Evolutionary conservation across 2,797 vertebrate species (phyloP).

Genomic region (Valencia hispanica): DNA sequence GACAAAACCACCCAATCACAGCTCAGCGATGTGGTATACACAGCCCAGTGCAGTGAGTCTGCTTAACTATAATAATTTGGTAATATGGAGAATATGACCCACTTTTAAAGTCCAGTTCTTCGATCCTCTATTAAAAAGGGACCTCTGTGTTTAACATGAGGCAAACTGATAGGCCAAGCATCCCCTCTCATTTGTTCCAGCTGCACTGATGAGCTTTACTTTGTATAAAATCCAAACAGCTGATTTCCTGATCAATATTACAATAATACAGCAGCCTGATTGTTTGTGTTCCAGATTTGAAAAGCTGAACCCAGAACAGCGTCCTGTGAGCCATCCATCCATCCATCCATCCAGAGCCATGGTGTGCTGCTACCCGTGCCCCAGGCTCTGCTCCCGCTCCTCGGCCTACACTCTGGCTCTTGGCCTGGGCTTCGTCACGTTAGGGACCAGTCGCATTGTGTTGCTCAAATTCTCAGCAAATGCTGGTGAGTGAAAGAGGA

Average conservation of each 20-base stretch:
- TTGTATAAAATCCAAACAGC: neutral
- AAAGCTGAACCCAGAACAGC: neutral
- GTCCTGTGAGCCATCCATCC: constrained; percentile 11
- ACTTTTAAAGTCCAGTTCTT: too few relatives aligned
- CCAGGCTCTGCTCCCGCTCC: constrained; percentile 79
- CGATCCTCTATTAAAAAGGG: too few relatives aligned
- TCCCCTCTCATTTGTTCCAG: neutral
- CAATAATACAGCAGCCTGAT: neutral
- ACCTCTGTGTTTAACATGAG: too few relatives aligned
- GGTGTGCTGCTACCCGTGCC: constrained; percentile 63
- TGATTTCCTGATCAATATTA: neutral
- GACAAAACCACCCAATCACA: too few relatives aligned
- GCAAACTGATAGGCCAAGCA: too few relatives aligned
- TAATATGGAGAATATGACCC: too few relatives aligned
- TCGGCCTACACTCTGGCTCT: constrained; percentile 85
- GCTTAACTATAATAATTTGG: too few relatives aligned
- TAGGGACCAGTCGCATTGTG: constrained; percentile 93
- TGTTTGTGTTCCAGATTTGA: neutral
- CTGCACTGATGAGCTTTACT: neutral
- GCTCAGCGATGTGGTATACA: too few relatives aligned
- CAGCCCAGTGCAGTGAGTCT: too few relatives aligned
- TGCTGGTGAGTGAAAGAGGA: constrained; percentile 78
- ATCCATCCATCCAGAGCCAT: constrained; percentile 56
- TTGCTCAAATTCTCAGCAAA: constrained; percentile 95
- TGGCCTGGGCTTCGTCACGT: constrained; percentile 83